Percentiles rank a stretch among this genome's conserved stretches.
Evolutionary conservation across 2,113 vertebrate genomes (phyloP).

Genomic region (Dasyornis broadbenti): DNA sequence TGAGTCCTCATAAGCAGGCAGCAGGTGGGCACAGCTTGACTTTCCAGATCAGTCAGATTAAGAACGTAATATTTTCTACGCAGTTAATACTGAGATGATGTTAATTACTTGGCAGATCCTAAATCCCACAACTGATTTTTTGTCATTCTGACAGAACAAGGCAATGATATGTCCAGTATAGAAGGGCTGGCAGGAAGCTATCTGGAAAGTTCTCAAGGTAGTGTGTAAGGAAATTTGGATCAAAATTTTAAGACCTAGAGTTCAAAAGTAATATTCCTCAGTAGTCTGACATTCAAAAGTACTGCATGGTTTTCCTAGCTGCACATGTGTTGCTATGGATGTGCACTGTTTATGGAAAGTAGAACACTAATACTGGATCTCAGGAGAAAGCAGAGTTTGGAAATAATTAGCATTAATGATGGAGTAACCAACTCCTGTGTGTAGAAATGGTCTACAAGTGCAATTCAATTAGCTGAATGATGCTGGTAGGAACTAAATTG

Average conservation of each 20-base stretch:
- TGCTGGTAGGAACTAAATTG: neutral
- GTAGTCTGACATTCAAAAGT: neutral
- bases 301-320: neutral
- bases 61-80: conserved; percentile 34
- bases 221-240: neutral
- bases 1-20: neutral
- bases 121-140: conserved; percentile 54
- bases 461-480: neutral
- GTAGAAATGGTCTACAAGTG: neutral
- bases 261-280: neutral
- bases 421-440: neutral
- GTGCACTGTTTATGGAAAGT: neutral
- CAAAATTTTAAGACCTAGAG: neutral
- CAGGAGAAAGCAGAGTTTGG: neutral
- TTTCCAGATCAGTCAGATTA: conserved; percentile 62
- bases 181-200: conserved; percentile 38
- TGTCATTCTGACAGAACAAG: conserved; percentile 56
- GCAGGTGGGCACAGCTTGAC: conserved; percentile 48
- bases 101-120: conserved; percentile 54
- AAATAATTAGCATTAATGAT: neutral
- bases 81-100: neutral
- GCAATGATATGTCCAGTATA: neutral
- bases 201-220: conserved; percentile 27
- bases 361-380: neutral
- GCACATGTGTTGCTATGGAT: neutral